Base-by-base conservation (phyloP, 2,113 vertebrate species). In the Corythaixoides concolor region DNA sequence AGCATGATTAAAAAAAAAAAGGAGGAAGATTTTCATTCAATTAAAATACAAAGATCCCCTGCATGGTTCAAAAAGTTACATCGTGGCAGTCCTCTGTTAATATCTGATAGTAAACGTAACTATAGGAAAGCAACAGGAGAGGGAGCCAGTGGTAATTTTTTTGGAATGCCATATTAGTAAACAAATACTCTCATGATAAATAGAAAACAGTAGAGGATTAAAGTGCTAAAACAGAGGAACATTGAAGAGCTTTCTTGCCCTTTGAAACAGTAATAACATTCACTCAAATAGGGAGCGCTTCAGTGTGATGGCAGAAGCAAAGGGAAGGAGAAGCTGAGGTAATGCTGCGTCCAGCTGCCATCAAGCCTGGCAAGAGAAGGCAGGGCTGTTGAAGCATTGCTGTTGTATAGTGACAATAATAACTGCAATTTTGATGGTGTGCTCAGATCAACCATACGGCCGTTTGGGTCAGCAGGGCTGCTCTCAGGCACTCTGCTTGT, bases 401-500 rank as follows among this genome's bases (percentile, higher is more conserved):
- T 82, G 39, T 53, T 67, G 8, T 56, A 2, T 10, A 33, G 35
- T 23, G 73, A 18, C 15, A 43, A 15, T 43, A 43, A 43, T 43
- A 43, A 43, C 41, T 43, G 41, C 72, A n/a, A 39, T n/a, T 90
- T 88, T 79, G 52, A 12, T 30, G 47, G 55, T 17, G 11, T 56
- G 30, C 45, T 72, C 16, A 19, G 0, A 33, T 80, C 27, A 17
- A 1, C 64, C 4, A 0, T 53, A 20, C 11, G 24, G 11, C 45
- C 2, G 0, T 62, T 45, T 10, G 59, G 20, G 37, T 77, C 37
- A 62, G 58, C 63, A 49, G 33, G 33, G 10, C 52, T 64, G 50
- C 45, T 76, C 14, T 66, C 35, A 26, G 22, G 28, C 53, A 13
- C 22, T 62, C 41, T 0, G 0, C 30, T 67, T 3, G 0, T 15